Evolutionary conservation across 2,797 vertebrate genomes (phyloP), one percentile per base, ranked within the genome.

Genomic region (Sebastes elongatus): DNA sequence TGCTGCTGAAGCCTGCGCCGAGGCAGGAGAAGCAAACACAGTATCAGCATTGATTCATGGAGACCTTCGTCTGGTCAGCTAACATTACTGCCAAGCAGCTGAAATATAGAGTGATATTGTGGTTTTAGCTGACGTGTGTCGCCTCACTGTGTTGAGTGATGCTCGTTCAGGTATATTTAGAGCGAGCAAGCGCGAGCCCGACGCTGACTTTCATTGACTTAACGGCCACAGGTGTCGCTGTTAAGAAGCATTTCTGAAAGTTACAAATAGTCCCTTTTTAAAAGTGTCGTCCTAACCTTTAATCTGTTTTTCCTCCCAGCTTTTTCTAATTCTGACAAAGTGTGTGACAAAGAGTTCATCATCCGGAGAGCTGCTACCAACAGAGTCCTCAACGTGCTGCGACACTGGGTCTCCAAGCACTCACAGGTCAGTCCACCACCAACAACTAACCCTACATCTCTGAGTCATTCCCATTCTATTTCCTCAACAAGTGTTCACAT

Each of bases 331-430:
- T 94, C 93, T 0, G 98, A 99, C 85, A 97, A 97, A 88, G 92
- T 84, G 6, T 98, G 97, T 0, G 98, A 99, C 94, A 99, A 99
- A 93, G 97, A 99, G 71, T 99, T 99, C 88, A 97, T 99, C 91
- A 99, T 99, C 86, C 97, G 98, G 32, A 93, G 98, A 88, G 97
- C 98, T 0, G 98, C 98, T 6, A 99, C 98, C 23, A 99, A 99
- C 90, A 92, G 98, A 20, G 98, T 99, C 2, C 96, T 99, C 53
- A 99, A 99, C 7, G 98, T 99, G 72, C 96, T 99, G 84, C 96
- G 98, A 8, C 98, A 99, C 94, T 99, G 98, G 98, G 97, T 99
- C 56, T 99, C 97, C 81, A 99, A 99, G 61, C 98, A 99, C 59
- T 97, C 97, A 0, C 98, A 99, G 98, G 98, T 99, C 94, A 85